phyloP scores from a whole-genome alignment of 2,113 vertebrate species.

The Vireo altiloquus region DNA sequence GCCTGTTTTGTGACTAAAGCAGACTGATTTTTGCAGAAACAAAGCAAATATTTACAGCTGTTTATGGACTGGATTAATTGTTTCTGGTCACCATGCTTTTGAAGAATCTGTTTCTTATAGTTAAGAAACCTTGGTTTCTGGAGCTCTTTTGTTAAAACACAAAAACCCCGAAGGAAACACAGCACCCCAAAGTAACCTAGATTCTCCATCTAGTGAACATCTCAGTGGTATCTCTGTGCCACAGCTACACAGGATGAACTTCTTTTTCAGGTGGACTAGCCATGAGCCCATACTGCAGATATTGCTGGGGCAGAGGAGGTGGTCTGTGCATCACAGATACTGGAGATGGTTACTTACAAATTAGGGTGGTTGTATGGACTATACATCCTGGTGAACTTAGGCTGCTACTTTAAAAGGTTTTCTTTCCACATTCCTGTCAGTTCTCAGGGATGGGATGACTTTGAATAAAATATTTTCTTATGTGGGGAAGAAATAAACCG shows the following conservation, averaged over 20 bases:
- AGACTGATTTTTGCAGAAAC: background rate
- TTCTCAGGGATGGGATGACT: background rate
- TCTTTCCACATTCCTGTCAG: background rate
- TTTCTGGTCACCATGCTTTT: background rate
- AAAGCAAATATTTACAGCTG: background rate
- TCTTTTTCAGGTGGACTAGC: background rate
- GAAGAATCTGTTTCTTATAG: background rate
- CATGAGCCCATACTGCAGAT: background rate
- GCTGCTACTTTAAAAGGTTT: background rate
- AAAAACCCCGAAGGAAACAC: background rate
- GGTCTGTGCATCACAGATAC: background rate
- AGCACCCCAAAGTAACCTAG: background rate
- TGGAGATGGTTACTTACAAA: background rate
- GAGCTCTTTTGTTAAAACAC: background rate
- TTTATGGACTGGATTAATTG: background rate
- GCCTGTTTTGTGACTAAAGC: background rate
- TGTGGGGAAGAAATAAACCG: background rate
- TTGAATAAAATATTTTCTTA: background rate
- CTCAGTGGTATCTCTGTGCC: background rate
- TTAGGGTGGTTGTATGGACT: background rate
- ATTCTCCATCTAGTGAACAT: background rate
- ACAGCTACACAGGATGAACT: background rate
- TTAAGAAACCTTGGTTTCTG: background rate
- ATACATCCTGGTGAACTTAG: background rate
- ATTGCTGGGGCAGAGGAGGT: background rate